Evolutionary conservation across 2,888 invertebrate species (phyloP).

Genomic region (Drosophila leonis): DNA sequence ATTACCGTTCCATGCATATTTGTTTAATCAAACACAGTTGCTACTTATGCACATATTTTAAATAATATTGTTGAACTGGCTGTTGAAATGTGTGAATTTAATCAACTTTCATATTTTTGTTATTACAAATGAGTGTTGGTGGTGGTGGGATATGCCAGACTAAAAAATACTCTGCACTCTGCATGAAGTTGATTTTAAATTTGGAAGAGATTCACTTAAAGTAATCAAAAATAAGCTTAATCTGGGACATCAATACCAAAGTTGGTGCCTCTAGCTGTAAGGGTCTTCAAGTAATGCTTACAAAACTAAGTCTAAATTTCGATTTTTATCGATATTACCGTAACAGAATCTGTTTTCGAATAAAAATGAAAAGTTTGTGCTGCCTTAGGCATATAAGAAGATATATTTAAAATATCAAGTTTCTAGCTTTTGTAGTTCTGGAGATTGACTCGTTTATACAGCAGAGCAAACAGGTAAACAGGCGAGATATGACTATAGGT

Average conservation of each 20-base stretch:
- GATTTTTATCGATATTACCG: neutral
- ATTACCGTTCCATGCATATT: neutral
- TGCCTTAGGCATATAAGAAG: neutral
- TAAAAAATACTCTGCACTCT: rapidly evolving
- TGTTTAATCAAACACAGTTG: constrained; percentile 9
- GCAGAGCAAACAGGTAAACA: no score
- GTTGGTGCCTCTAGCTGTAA: no score
- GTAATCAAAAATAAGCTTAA: no score
- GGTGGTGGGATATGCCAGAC: neutral
- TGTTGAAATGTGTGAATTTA: constrained; percentile 4
- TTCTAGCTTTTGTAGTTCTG: neutral
- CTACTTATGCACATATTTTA: neutral
- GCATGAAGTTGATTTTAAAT: no score
- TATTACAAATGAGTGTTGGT: neutral
- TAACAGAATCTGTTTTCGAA: neutral
- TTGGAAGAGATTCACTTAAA: no score
- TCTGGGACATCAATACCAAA: no score
- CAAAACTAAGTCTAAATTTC: neutral
- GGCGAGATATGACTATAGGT: no score
- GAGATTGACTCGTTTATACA: no score
- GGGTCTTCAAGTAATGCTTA: no score
- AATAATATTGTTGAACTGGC: neutral
- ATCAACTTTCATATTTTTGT: constrained; percentile 1
- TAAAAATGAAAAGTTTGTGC: neutral
- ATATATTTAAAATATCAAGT: neutral